phyloP scores from a whole-genome alignment of 2,888 invertebrate species.

The Dicyrtoma fusca region DNA sequence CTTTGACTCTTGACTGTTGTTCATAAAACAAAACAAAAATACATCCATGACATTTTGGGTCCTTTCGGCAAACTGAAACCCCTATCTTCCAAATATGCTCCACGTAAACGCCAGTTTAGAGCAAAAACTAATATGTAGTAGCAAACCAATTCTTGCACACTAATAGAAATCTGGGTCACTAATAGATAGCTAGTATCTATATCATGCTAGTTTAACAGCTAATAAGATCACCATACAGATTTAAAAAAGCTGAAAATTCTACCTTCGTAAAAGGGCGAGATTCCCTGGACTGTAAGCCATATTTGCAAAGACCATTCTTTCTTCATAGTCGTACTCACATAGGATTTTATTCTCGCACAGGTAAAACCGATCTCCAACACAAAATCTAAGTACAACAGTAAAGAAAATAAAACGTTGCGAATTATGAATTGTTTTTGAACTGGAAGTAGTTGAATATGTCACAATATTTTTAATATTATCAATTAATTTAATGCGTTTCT shows the following conservation, averaged over 20 bases:
- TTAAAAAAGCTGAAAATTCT: slow-evolving; percentile 59
- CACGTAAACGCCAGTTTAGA: no score
- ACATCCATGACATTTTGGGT: no score
- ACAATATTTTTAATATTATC: no score
- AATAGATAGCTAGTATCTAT: no score
- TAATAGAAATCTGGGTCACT: no score
- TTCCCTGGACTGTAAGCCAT: slow-evolving; percentile 87
- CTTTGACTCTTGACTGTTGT: slow-evolving; percentile 51
- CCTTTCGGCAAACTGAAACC: no score
- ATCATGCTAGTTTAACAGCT: background rate
- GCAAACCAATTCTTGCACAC: background rate
- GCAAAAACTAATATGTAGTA: background rate
- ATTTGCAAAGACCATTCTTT: slow-evolving; percentile 90
- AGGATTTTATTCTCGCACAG: slow-evolving; percentile 96
- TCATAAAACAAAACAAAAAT: no score
- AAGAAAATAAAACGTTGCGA: background rate
- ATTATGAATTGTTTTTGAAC: background rate
- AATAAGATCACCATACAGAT: background rate
- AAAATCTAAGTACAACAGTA: slow-evolving; percentile 73
- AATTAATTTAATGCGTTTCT: no score
- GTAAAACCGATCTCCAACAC: slow-evolving; percentile 92
- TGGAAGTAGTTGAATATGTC: background rate
- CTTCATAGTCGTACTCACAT: slow-evolving; percentile 97
- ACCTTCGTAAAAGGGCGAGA: slow-evolving; percentile 81
- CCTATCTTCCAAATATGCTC: no score